Evolutionary conservation across 1,140 invertebrate genomes (phyloP), one percentile per base, ranked within the genome.

Genomic region (Aphelenchoides fujianensis): DNA sequence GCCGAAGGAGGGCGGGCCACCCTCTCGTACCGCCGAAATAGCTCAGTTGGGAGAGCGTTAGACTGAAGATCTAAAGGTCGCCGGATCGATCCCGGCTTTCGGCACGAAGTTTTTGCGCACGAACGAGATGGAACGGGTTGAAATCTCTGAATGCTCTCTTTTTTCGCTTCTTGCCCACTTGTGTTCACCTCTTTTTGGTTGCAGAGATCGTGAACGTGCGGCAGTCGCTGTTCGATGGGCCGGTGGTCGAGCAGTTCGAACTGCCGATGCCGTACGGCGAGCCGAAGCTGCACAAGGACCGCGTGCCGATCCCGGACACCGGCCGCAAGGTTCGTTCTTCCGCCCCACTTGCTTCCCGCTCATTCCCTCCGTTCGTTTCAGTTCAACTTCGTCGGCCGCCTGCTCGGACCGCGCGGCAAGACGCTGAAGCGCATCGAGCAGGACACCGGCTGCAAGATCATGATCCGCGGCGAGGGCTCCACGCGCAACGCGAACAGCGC

Each of bases 341-440:
- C 63, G n/a, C 23, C 32, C 9, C 59, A 71, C 5, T n/a, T 16
- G n/a, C 9, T 23, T 48, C 3, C 36, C n/a, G 5, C 31, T 19
- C 53, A 28, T 41, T 16, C 3, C 7, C 7, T 91, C n/a, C n/a
- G n/a, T n/a, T n/a, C n/a, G n/a, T n/a, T 91, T 72, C 90, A 99
- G 95, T 99, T 97, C 87, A 99, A 99, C 88, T 99, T 98, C 87
- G 96, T 99, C 75, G 97, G 97, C 79, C 90, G 97, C 87, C 98
- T 99, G 89, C 88, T 99, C 83, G 97, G 97, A 53, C 96, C 96
- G 71, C 89, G 95, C 78, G 97, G 97, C 76, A 98, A 98, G 95
- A 98, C 96, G 69, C 95, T 95, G 27, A 98, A 99, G 87, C 95
- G 98, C 87, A 88, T 99, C 82, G 97, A 99, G 88, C 93, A 97